Evolutionary conservation across 1,140 invertebrate species (phyloP).

Genomic region (Nilaparvata lugens): DNA sequence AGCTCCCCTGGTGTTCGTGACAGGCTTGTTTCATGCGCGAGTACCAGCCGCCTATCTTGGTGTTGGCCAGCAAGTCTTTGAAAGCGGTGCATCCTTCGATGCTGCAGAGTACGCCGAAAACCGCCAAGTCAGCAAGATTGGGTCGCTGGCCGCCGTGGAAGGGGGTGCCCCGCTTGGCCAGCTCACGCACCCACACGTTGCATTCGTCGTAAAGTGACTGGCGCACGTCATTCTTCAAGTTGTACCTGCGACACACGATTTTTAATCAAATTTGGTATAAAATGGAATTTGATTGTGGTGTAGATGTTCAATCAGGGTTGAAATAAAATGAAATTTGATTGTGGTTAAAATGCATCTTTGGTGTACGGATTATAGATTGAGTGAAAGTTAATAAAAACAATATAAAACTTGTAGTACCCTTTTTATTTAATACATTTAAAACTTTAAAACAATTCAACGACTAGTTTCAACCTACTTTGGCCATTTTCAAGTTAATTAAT

Average conservation of each 20-base stretch:
- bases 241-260: conserved; percentile 48
- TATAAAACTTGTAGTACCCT: no score
- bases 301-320: no score
- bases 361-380: no score
- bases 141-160: conserved; percentile 83
- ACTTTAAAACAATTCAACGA: no score
- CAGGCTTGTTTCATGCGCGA: conserved; percentile 5
- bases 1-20: conserved; percentile 2
- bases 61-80: conserved; percentile 65
- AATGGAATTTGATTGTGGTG: no score
- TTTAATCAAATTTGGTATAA: not conserved
- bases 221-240: conserved; percentile 81
- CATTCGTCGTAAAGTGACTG: conserved; percentile 83
- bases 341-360: no score
- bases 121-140: conserved; percentile 85
- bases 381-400: no score
- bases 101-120: conserved; percentile 88
- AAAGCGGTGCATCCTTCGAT: conserved; percentile 94
- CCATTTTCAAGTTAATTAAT: no score
- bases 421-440: no score
- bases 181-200: conserved; percentile 62
- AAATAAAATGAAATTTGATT: no score
- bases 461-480: no score
- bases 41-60: conserved; percentile 54
- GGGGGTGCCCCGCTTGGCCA: conserved; percentile 55